Evolutionary conservation across 2,113 vertebrate genomes (phyloP).

Genomic region (Boulengeromyrus knoepffleri): DNA sequence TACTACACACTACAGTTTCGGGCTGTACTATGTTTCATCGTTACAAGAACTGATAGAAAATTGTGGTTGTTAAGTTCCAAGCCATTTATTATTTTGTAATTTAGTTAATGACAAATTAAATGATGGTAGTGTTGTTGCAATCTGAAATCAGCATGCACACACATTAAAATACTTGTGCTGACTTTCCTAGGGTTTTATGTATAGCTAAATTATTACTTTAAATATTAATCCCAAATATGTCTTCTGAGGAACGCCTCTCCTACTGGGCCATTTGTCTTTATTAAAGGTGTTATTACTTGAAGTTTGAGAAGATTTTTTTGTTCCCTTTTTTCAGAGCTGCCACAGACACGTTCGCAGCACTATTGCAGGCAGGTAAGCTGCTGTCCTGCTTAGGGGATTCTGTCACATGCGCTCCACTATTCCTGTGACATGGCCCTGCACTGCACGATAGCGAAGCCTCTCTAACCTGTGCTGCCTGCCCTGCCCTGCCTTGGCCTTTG

Average conservation of each 20-base stretch:
- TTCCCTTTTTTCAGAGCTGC: constrained; percentile 70
- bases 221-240: neutral
- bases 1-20: neutral
- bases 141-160: neutral
- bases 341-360: constrained; percentile 70
- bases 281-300: neutral
- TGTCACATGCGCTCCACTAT: no score
- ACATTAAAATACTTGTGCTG: neutral
- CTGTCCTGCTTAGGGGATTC: neutral
- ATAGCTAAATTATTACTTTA: neutral
- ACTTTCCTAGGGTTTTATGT: neutral
- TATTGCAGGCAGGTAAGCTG: constrained; percentile 87
- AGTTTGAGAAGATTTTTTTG: neutral
- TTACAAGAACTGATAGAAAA: neutral
- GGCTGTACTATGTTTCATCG: neutral
- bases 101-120: neutral
- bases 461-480: neutral
- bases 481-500: neutral
- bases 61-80: neutral
- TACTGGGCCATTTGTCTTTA: neutral
- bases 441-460: neutral
- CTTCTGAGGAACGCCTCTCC: neutral
- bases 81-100: neutral
- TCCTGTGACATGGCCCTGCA: neutral
- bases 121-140: neutral